These are phyloP conservation scores for Steromphala cineraria DNA, from an alignment of 2,888 invertebrate genomes.

Conservation along the genomic window DNA sequence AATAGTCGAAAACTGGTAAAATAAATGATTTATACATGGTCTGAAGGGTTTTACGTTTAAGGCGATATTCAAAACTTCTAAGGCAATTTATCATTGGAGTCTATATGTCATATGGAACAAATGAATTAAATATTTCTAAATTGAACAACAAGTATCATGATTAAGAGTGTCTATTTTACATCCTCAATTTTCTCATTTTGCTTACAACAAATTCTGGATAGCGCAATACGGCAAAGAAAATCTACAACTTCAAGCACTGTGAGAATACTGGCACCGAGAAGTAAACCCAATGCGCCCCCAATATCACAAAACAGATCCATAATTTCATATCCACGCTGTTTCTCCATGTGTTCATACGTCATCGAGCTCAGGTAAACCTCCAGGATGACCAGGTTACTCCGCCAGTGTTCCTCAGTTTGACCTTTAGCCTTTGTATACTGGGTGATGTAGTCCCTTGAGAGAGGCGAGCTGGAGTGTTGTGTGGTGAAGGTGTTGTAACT, in stretches of 20 bases:
- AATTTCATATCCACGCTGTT: slow-evolving; percentile 21
- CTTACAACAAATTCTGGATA: no score
- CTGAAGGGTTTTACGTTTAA: no score
- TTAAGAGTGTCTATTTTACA: no score
- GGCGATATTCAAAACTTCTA: no score
- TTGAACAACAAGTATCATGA: no score
- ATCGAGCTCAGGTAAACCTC: slow-evolving; percentile 30
- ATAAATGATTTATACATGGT: no score
- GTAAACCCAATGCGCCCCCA: slow-evolving; percentile 47
- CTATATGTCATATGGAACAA: no score
- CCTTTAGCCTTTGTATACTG: neutral
- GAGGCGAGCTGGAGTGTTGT: slow-evolving; percentile 5
- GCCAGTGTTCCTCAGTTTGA: slow-evolving; percentile 12
- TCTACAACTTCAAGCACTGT: slow-evolving; percentile 47
- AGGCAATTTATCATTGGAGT: no score
- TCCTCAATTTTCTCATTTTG: no score
- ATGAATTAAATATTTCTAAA: no score
- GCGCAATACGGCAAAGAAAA: neutral
- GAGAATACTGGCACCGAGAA: slow-evolving; percentile 49
- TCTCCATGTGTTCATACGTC: slow-evolving; percentile 28
- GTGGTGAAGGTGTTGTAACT: slow-evolving; percentile 20
- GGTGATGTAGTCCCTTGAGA: slow-evolving; percentile 9
- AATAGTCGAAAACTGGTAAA: no score
- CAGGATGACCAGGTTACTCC: slow-evolving; percentile 23
- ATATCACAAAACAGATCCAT: slow-evolving; percentile 42